Evolutionary conservation across 2,888 invertebrate species (phyloP), one percentile per base, ranked within the genome.

Genomic region (Andrena bucephala): DNA sequence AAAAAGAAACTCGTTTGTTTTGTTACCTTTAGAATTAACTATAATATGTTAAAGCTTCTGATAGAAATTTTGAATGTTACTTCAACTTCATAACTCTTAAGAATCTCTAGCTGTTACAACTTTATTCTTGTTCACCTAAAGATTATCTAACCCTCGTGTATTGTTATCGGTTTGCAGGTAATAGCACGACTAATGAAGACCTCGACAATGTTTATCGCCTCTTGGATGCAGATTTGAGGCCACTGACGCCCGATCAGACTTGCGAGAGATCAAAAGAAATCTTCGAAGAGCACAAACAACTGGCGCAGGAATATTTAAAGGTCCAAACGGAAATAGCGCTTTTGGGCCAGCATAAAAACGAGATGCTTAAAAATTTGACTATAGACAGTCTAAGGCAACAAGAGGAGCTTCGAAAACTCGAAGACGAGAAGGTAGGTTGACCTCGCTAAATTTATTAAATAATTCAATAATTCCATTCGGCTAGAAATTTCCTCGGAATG

Each of bases 271-370:
- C 98, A 71, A 96, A 97, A 93, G 95, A 96, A 86, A 97, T 99
- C 91, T 99, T 97, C 93, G 96, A 98, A 87, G 97, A 98, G 91
- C 98, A 99, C 93, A 97, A 97, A 92, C 95, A 97, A 94, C 94
- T 98, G 87, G 98, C 98, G 77, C 96, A 98, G 94, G 97, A 98
- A 94, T 98, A 98, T 94, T 95, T 98, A 77, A 97, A 97, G 94
- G 97, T 98, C 84, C 97, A 98, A 94, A 97, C 98, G 52, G 97
- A 98, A 94, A 95, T 98, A 82, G 97, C 97, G 52, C 96, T 97
- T 91, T 95, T 98, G 77, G 96, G 96, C 83, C 97, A 97, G 92
- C 96, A 97, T 90, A 97, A 97, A 94, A 96, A 96, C 86, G 96
- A 97, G 91, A 94, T 98, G 84, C 95, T 97, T 75, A 93, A 94